phyloP scores from a whole-genome alignment of 2,797 vertebrate species.

The Melanotaenia pygmaea region DNA sequence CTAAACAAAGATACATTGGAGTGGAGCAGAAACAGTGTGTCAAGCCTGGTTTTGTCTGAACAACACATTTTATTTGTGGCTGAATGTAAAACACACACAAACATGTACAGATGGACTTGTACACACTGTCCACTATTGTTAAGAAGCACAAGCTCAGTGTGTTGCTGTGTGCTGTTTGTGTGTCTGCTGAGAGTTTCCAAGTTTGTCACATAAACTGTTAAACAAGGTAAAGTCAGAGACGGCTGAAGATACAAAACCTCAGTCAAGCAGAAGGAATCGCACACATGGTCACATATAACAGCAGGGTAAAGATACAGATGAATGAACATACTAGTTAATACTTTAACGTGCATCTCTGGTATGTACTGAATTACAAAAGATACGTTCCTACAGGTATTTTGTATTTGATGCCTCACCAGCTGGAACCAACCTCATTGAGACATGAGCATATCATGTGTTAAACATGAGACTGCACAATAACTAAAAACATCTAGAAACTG shows the following conservation, averaged over 20 bases:
- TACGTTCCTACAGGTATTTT: background rate
- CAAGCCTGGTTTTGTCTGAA: constrained; percentile 7
- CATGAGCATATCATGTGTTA: too few relatives aligned
- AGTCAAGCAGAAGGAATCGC: background rate
- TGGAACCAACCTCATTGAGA: background rate
- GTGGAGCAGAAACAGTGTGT: constrained; percentile 12
- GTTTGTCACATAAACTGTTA: constrained; percentile 1
- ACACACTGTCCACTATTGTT: background rate
- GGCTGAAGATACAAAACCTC: background rate
- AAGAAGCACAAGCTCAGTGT: constrained; percentile 1
- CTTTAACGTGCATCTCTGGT: background rate
- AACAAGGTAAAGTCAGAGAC: background rate
- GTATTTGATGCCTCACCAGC: background rate
- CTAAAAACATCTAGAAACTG: background rate
- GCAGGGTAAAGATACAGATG: background rate
- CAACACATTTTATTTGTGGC: constrained; percentile 26
- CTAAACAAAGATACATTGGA: constrained; percentile 57
- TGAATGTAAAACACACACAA: constrained; percentile 25
- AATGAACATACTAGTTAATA: background rate
- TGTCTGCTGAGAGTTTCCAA: background rate
- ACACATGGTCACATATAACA: background rate
- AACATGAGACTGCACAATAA: background rate
- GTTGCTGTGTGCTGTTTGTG: background rate
- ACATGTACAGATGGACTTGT: background rate
- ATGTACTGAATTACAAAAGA: background rate